These are phyloP conservation scores for Automeris io DNA, from an alignment of 2,888 invertebrate genomes.

Conservation along the genomic window DNA sequence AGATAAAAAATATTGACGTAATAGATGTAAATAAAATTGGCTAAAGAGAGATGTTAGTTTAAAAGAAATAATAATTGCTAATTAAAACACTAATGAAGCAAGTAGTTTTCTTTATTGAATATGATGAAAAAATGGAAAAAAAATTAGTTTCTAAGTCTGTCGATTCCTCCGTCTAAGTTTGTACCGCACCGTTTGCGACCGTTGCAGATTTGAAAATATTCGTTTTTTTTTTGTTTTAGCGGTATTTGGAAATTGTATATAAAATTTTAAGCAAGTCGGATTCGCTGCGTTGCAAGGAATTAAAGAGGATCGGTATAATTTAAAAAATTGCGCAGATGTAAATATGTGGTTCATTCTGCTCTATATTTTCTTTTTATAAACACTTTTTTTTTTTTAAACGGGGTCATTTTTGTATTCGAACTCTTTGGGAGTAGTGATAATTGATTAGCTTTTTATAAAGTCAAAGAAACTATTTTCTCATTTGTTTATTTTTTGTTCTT, in stretches of 20 bases:
- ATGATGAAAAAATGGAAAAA: slow-evolving; percentile 26
- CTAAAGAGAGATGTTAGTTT: not conserved
- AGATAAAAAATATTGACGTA: slow-evolving; percentile 59
- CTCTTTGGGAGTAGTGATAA: too few relatives aligned
- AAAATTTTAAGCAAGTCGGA: not conserved
- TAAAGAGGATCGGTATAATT: slow-evolving; percentile 15
- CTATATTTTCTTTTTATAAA: too few relatives aligned
- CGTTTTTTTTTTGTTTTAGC: slow-evolving; percentile 14
- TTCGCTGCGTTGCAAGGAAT: slow-evolving; percentile 5
- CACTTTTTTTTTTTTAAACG: too few relatives aligned
- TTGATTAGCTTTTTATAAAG: too few relatives aligned
- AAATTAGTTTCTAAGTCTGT: slow-evolving; percentile 24
- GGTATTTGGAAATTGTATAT: slow-evolving; percentile 20
- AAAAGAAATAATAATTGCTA: not conserved
- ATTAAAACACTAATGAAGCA: slow-evolving; percentile 23
- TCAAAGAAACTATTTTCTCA: too few relatives aligned
- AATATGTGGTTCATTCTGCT: too few relatives aligned
- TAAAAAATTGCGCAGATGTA: slow-evolving; percentile 6
- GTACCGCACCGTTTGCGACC: slow-evolving; percentile 17
- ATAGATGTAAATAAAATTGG: slow-evolving; percentile 41
- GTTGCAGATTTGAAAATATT: slow-evolving; percentile 17
- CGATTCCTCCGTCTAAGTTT: slow-evolving; percentile 17
- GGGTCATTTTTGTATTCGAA: too few relatives aligned
- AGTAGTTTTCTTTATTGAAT: slow-evolving; percentile 29
- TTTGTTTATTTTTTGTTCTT: too few relatives aligned